phyloP scores from a whole-genome alignment of 1,140 invertebrate genomes.

The Goniozus legneri region DNA sequence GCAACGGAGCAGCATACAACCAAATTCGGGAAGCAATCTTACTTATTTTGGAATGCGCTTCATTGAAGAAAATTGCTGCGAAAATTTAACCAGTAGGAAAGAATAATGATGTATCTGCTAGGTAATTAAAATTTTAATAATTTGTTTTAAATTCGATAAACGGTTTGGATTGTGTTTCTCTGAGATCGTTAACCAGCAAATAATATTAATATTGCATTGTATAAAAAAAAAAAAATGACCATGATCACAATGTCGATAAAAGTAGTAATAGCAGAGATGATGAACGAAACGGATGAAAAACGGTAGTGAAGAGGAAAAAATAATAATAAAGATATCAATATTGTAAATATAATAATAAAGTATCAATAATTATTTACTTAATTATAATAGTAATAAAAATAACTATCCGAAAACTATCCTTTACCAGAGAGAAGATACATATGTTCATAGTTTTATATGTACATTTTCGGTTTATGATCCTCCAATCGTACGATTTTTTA shows the following conservation, averaged over 20 bases:
- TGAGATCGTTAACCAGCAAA: constrained; percentile 49
- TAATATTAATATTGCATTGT: constrained; percentile 38
- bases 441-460: constrained; percentile 45
- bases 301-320: constrained; percentile 20
- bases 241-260: constrained; percentile 20
- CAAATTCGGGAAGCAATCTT: constrained; percentile 1
- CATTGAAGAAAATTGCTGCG: constrained; percentile 6
- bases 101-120: not conserved
- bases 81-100: too few relatives aligned
- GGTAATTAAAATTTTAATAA: not conserved
- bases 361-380: constrained; percentile 29
- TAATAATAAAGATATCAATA: constrained; percentile 30
- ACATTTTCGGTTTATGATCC: constrained; percentile 30
- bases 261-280: constrained; percentile 26
- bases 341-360: constrained; percentile 14
- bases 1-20: constrained; percentile 14
- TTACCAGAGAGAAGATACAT: constrained; percentile 38
- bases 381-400: constrained; percentile 43
- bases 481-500: constrained; percentile 10
- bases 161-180: constrained; percentile 30
- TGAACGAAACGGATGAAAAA: constrained; percentile 36
- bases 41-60: constrained; percentile 26
- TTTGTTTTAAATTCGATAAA: too few relatives aligned
- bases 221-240: constrained; percentile 23
- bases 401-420: constrained; percentile 47